A percentile compares a stretch with the other conserved stretches of the same genome.
Conservation (phyloP, 2,888 invertebrate species). For the Epinotia bilunana region DNA sequence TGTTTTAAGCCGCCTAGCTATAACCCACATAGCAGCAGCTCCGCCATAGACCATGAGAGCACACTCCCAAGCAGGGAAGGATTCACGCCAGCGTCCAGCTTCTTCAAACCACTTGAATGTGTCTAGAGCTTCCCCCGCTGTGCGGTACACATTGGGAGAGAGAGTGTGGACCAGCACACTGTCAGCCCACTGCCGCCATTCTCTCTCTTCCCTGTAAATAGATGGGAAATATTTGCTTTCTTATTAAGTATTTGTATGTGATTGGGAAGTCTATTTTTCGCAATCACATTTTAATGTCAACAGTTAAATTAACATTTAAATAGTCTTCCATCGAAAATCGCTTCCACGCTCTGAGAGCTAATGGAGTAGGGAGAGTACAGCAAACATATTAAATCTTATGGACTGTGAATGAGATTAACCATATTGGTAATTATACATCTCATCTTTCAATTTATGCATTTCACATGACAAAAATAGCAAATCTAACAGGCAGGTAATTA, state of each 20-base stretch:
- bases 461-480: no score
- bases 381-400: no score
- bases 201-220: constrained; percentile 91
- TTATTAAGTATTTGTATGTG: background rate
- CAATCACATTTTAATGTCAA: no score
- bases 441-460: no score
- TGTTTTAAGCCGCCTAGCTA: constrained; percentile 94
- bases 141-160: constrained; percentile 98
- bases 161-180: constrained; percentile 94
- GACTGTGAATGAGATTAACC: no score
- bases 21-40: constrained; percentile 96
- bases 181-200: constrained; percentile 99
- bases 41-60: constrained; percentile 95
- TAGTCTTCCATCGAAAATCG: no score
- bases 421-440: no score
- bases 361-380: no score
- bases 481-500: no score
- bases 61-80: constrained; percentile 95
- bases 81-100: constrained; percentile 95
- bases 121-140: constrained; percentile 91
- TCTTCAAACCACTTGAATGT: constrained; percentile 98
- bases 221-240: background rate
- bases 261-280: background rate
- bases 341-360: no score
- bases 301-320: no score